phyloP scores from a whole-genome alignment of 2,797 vertebrate species.

The Gallirallus australis region DNA sequence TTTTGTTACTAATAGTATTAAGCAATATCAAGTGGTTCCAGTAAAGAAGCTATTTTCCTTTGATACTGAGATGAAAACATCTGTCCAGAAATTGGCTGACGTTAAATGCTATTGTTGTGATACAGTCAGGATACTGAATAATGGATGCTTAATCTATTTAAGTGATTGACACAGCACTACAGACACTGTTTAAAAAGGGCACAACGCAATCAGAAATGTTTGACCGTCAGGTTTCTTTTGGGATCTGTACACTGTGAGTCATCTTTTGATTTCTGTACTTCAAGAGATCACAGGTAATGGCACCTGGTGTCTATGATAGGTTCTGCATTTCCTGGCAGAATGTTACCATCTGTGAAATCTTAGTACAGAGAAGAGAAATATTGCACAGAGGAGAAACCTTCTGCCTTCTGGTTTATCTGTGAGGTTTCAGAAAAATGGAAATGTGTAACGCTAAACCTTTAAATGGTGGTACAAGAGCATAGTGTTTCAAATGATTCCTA shows the following conservation, averaged over 20 bases:
- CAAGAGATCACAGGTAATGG: not conserved
- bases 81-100: not conserved
- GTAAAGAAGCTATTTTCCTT: not conserved
- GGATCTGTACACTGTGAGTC: not conserved
- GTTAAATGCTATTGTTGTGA: not conserved
- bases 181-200: not conserved
- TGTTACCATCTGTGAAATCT: not conserved
- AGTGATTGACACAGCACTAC: not conserved
- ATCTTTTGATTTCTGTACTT: not conserved
- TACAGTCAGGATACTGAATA: not conserved
- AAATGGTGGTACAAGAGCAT: not conserved
- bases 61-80: not conserved
- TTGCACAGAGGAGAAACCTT: not conserved
- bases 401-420: not conserved
- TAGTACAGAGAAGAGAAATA: not conserved
- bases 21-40: not conserved
- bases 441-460: not conserved
- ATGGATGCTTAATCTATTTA: not conserved
- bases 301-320: not conserved
- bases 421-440: not conserved
- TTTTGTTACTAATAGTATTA: not conserved
- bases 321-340: not conserved
- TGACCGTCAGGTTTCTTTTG: not conserved
- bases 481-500: conserved; percentile 1
- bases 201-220: not conserved